These are phyloP conservation scores for Pegea sp. DNA, from an alignment of 23 tunicate species.

Conservation along the genomic window DNA sequence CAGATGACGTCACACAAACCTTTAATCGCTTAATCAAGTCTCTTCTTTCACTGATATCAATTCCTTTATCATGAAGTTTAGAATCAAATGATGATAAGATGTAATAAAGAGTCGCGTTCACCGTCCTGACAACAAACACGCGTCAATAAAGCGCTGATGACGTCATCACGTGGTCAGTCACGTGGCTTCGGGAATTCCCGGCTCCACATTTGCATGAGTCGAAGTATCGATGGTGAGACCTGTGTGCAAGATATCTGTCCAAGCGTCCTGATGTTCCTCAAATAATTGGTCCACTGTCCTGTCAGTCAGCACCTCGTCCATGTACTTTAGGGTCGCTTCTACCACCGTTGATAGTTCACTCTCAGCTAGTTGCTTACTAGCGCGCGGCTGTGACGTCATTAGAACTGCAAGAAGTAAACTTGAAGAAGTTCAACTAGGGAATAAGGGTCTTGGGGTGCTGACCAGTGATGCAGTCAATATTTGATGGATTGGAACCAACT, in stretches of 20 bases:
- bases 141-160: background rate
- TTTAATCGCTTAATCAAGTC: conserved; percentile 50
- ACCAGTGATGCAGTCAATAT: no score
- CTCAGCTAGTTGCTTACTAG: conserved; percentile 3
- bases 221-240: conserved; percentile 7
- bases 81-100: conserved; percentile 62
- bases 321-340: conserved; percentile 7
- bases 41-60: conserved; percentile 36
- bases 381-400: conserved; percentile 1
- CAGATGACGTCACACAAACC: conserved; percentile 5
- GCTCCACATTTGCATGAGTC: conserved; percentile 6
- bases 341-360: conserved; percentile 3
- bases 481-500: no score
- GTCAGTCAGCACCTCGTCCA: conserved; percentile 10
- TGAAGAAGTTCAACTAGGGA: no score
- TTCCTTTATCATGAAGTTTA: conserved; percentile 54
- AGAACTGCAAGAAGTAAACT: conserved; percentile 18
- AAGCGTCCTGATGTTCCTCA: conserved; percentile 60
- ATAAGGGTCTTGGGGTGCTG: no score
- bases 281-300: conserved; percentile 14
- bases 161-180: conserved; percentile 1
- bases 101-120: conserved; percentile 71
- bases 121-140: conserved; percentile 8
- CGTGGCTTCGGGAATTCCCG: conserved; percentile 63
- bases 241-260: conserved; percentile 86